Percentiles rank a stretch among this genome's conserved stretches.
phyloP scores from a whole-genome alignment of 2,797 vertebrate species.

The Micrastur ruficollis region DNA sequence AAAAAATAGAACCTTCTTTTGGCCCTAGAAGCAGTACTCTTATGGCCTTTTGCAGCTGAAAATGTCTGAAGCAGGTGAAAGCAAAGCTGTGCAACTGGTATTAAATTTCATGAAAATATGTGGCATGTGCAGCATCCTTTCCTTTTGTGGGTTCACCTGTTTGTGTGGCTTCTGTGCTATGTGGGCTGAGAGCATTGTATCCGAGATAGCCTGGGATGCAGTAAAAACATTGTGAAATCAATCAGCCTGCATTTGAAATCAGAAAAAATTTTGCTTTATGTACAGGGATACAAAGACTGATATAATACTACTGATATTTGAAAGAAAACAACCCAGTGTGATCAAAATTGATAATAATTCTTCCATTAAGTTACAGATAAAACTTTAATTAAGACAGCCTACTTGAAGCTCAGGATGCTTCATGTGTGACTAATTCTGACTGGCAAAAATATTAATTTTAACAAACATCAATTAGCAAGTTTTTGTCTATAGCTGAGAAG shows the following conservation, averaged over 20 bases:
- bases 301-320: not conserved
- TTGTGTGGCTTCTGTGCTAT: slow-evolving; percentile 1
- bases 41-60: not conserved
- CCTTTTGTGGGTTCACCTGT: slow-evolving; percentile 22
- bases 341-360: slow-evolving; percentile 54
- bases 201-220: not conserved
- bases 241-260: not conserved
- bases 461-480: slow-evolving; percentile 9
- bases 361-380: slow-evolving; percentile 52
- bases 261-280: slow-evolving; percentile 20
- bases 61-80: not conserved
- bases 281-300: not conserved
- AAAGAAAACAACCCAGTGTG: not conserved
- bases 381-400: slow-evolving; percentile 53
- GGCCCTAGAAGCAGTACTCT: slow-evolving; percentile 21
- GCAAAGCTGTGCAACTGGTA: not conserved
- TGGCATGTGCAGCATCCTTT: not conserved
- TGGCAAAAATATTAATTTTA: slow-evolving; percentile 53
- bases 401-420: not conserved
- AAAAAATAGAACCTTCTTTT: not conserved
- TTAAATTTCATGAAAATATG: slow-evolving; percentile 1
- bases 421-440: slow-evolving; percentile 5
- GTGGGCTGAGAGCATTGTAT: not conserved
- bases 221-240: not conserved
- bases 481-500: not conserved